Base-by-base conservation (phyloP, 2,797 vertebrate genomes). In the Monodelphis domestica region DNA sequence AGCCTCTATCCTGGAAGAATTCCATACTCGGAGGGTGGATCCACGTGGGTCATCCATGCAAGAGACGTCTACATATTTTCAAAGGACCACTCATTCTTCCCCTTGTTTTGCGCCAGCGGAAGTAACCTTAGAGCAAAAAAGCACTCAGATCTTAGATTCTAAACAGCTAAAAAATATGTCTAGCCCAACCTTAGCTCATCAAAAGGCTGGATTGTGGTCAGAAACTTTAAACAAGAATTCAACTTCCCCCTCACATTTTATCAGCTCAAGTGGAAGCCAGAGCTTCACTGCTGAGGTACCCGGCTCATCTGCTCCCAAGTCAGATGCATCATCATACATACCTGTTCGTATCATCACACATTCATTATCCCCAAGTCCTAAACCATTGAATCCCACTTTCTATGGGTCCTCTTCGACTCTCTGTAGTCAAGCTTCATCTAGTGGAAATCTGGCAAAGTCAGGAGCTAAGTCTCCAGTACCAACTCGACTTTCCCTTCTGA, bases 401-500 rank as follows among this genome's bases (percentile, higher is more conserved):
- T 98, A 98, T 0, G 98, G 98, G 33, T 99, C 98, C 53, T 99
- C 99, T 84, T 98, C 98, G 0, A 99, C 99, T 33, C 97, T 99
- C 93, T 98, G 98, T 89, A 97, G 98, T 93, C 98, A 97, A 54
- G 97, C 88, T 91, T 99, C 98, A 11, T 98, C 98, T 6, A 97
- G 96, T 91, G 93, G 97, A 88, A 98, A 92, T 94, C 97, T 97
- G 90, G 89, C 93, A 0, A 98, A 94, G 59, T 92, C 97, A 52
- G 98, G 98, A 59, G 97, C 97, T 95, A 98, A 98, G 89, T 98
- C 98, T 45, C 98, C 98, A 55, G 96, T 98, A 78, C 99, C 99
- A 94, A 99, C 99, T 38, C 98, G 99, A 52, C 98, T 99, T 84
- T 99, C 99, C 90, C 98, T 99, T 51, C 98, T 99, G 95, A 99